These are phyloP conservation scores for Paraescarpia echinospica DNA, from an alignment of 1,140 invertebrate genomes.

Conservation along the genomic window DNA sequence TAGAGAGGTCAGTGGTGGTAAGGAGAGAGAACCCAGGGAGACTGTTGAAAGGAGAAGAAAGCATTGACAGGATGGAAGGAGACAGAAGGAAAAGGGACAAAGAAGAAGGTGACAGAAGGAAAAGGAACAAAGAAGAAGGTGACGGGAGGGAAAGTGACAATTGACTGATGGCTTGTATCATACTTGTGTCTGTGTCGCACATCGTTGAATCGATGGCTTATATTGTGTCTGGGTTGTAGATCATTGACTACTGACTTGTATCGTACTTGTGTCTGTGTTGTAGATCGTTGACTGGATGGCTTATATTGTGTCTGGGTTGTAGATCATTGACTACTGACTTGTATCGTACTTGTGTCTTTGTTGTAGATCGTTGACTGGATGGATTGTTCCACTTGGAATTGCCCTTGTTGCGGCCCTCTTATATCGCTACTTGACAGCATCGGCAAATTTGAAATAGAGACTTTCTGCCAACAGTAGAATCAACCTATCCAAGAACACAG, in stretches of 20 bases:
- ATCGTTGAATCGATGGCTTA: background rate
- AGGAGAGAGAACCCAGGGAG: no score
- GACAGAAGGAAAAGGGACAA: no score
- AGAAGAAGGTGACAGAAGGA: no score
- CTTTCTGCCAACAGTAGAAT: background rate
- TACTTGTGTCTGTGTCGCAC: background rate
- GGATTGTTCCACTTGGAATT: background rate
- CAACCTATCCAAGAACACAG: background rate
- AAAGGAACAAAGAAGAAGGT: no score
- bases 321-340: background rate
- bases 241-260: no score
- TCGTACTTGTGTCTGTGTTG: background rate
- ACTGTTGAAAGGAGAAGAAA: no score
- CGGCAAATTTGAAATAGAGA: background rate
- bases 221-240: no score
- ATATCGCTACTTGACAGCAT: background rate
- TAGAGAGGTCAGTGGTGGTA: no score
- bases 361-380: constrained; percentile 1
- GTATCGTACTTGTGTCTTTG: background rate
- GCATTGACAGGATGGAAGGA: no score
- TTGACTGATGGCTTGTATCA: no score
- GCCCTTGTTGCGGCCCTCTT: background rate
- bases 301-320: background rate
- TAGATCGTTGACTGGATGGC: background rate
- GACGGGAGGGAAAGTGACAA: no score